Evolutionary conservation across 2,888 invertebrate species (phyloP), one percentile per base, ranked within the genome.

Genomic region (Cephus sareptanus): DNA sequence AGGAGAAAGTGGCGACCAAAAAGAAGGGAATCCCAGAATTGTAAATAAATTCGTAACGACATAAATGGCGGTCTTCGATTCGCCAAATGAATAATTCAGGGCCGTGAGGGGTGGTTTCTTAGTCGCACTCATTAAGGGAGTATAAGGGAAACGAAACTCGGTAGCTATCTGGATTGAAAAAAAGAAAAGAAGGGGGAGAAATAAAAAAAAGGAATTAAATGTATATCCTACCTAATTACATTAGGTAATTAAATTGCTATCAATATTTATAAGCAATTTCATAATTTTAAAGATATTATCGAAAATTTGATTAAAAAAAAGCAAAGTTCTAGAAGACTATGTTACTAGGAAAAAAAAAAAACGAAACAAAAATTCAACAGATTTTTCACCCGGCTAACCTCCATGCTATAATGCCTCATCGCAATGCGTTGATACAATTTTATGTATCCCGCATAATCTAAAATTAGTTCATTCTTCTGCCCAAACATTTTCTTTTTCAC

Each of bases 1-100:
- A 56, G 40, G 9, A 9, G 23, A 56, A 56, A 56, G 15, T 56
- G 40, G 9, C 6, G 40, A 23, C 1, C 2, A 56, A 56, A 56
- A 4, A 56, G 40, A 56, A 23, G 2, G 6, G 23, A 23, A 56
- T 56, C 23, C 40, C 23, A 23, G 40, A 56, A 70, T 37, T 75
- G 74, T 77, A 77, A 77, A 77, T 77, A 77, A 75, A 77, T 77
- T 77, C 77, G 70, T 75, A 74, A 77, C 75, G 75, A 30, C 69
- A 74, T 75, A 75, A 77, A 77, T 70, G 77, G 74, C 75, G 71
- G 74, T 77, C 77, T 74, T 75, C 77, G 77, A 77, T 77, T 75
- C 75, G 77, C 56, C 75, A 75, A 71, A 77, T 77, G 75, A 77
- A 77, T 77, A 77, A 77, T 77, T 77, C 77, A 77, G 23, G 40